Evolutionary conservation across 2,113 vertebrate genomes (phyloP).

Genomic region (Chitala chitala): DNA sequence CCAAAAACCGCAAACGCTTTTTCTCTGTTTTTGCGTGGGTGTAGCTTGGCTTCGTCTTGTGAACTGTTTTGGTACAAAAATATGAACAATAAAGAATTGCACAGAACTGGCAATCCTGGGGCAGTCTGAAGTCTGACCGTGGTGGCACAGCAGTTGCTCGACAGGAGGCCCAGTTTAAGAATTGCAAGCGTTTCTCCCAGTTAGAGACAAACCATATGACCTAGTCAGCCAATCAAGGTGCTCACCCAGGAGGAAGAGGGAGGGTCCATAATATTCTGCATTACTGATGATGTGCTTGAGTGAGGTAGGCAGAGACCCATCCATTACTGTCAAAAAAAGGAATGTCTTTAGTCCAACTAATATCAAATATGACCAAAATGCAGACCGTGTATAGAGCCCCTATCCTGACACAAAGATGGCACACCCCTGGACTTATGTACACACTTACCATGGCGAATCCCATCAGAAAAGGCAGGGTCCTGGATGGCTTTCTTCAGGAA

Average conservation of each 20-base stretch:
- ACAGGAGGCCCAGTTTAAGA: too few species aligned
- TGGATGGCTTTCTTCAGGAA: conserved; percentile 97
- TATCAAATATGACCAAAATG: neutral
- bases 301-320: conserved; percentile 92
- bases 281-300: conserved; percentile 96
- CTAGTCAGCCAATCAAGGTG: neutral
- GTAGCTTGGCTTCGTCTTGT: too few species aligned
- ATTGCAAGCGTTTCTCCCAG: neutral
- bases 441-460: conserved; percentile 83
- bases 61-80: too few species aligned
- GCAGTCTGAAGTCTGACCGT: too few species aligned
- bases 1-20: too few species aligned
- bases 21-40: too few species aligned
- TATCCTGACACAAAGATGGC: neutral
- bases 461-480: conserved; percentile 91
- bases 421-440: neutral
- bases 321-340: conserved; percentile 74
- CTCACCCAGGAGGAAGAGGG: conserved; percentile 87
- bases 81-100: too few species aligned
- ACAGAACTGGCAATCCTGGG: too few species aligned
- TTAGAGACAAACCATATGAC: neutral
- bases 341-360: neutral
- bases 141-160: too few species aligned
- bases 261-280: conserved; percentile 92
- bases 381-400: neutral